Base-by-base conservation (phyloP, 2,888 invertebrate genomes). In the Elmis aenea region DNA sequence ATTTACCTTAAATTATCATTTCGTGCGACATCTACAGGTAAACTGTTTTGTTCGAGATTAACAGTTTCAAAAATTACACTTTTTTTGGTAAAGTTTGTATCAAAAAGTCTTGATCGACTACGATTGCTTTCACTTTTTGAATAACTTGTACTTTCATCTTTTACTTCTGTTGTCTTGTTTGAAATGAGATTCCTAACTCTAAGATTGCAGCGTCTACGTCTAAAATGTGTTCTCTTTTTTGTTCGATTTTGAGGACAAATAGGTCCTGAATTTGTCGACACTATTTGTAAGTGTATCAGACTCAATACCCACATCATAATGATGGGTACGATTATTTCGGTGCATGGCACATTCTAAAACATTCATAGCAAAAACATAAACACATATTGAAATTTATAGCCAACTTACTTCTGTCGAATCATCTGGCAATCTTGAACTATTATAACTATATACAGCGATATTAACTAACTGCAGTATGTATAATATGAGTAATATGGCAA, bases 271-370 rank as follows among this genome's bases (percentile, higher is more conserved):
- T 51, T 56, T 45, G 62, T 48, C 41, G 82, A 79, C 5, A 83
- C 84, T 52, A 89, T 87, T 68, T 86, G 86, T 1, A 87, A 86
- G 62, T 88, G 87, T 42, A 88, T 80, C 33, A 84, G 69, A 50
- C 84, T 85, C 41, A 89, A 69, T 29, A 82, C 70, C 56, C 86
- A 69, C 75, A 86, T 83, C 70, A 88, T 75, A 28, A 79, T 69
- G 47, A 77, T 70, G 3, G 89, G 89, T 51, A 83, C 77, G 14
- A 83, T 57, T 32, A 89, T 73, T 64, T 88, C 87, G 38, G 80
- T 78, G 18, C 76, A 68, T 27, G 79, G 72, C 34, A 84, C 71
- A 47, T 71, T 70, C 72, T 78, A 62, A 49, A 66, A 54, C 51
- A 50, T 24, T 25, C n/a, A n/a, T n/a, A n/a, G n/a, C n/a, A n/a